Base-by-base conservation (phyloP, 2,113 vertebrate species). In the Barbus barbus region DNA sequence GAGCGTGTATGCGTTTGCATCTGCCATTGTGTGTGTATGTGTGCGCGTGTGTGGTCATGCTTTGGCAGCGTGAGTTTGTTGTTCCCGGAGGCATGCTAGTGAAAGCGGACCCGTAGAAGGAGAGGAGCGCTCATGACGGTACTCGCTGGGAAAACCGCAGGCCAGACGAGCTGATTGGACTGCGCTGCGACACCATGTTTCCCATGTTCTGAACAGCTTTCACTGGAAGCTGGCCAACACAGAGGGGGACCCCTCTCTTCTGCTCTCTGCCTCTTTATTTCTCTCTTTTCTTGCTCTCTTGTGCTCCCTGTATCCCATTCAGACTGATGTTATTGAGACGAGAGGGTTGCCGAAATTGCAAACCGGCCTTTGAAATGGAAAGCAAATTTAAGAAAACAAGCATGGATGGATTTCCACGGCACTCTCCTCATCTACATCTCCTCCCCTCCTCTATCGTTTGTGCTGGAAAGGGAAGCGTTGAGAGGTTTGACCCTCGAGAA, bases 141-240 rank as follows among this genome's bases (percentile, higher is more conserved):
- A 86, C 83, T 78, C 93, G 94, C 95, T 94, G 83, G 95, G 96
- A 94, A 96, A 97, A 97, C 96, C 95, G 93, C 96, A 96, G 95
- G 95, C 95, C 95, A 96, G 95, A 96, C 95, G 91, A 95, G 94
- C 94, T 94, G 93, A 95, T 95, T 96, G 94, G 94, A 92, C 94
- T 91, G 90, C 89, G 93, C 94, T 95, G 94, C 95, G 95, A 97
- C 95, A 96, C 94, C 93, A 87, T 97, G 95, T 96, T 91, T 96
- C 95, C 95, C 95, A 92, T 96, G 95, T 96, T 95, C 94, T 92
- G 94, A 96, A 95, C 95, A 96, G 96, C 96, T 96, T 96, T 95
- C 94, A 94, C 96, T 97, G 96, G 96, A 96, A 89, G 81, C 86
- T 86, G 91, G 95, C 96, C 96, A 97, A 93, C 93, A 90, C 92